These are phyloP conservation scores for Lagocephalus sceleratus DNA, from an alignment of 2,797 vertebrate genomes.

Conservation along the genomic window DNA sequence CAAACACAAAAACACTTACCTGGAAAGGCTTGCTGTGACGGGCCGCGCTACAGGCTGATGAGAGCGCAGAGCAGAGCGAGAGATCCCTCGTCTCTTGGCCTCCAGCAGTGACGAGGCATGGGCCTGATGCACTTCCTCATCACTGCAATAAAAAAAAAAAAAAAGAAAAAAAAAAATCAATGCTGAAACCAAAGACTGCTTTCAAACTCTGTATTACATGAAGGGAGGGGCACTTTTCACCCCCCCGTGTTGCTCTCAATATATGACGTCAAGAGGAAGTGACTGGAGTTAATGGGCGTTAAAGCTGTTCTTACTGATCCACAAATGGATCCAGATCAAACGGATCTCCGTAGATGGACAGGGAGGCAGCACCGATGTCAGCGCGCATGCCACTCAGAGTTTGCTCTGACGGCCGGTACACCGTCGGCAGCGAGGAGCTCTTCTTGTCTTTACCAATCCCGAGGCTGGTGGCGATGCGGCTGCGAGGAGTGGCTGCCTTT, in stretches of 20 bases:
- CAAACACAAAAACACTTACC: slow-evolving; percentile 62
- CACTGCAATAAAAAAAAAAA: slow-evolving; percentile 54
- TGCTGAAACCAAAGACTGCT: slow-evolving; percentile 1
- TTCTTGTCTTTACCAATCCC: slow-evolving; percentile 78
- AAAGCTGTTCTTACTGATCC: slow-evolving; percentile 75
- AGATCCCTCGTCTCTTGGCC: slow-evolving; percentile 87
- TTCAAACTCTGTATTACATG: too few species aligned
- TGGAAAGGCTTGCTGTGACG: slow-evolving; percentile 81
- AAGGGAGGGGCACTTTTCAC: too few species aligned
- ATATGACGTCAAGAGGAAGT: too few species aligned
- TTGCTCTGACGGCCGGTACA: slow-evolving; percentile 82
- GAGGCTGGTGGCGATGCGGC: slow-evolving; percentile 86
- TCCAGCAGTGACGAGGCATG: slow-evolving; percentile 80
- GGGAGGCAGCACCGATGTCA: slow-evolving; percentile 90
- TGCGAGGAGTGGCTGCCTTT: slow-evolving; percentile 72
- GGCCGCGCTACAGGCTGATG: slow-evolving; percentile 96
- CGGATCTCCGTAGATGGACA: slow-evolving; percentile 93
- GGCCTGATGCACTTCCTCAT: slow-evolving; percentile 70
- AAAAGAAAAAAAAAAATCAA: slow-evolving; percentile 17
- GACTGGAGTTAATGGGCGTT: too few species aligned
- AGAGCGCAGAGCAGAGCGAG: slow-evolving; percentile 90
- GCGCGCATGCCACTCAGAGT: slow-evolving; percentile 88
- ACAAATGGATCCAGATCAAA: slow-evolving; percentile 83
- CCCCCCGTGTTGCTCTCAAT: too few species aligned
- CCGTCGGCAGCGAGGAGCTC: slow-evolving; percentile 79